Evolutionary conservation across 2,888 invertebrate genomes (phyloP).

Genomic region (Ophion ventricosus): DNA sequence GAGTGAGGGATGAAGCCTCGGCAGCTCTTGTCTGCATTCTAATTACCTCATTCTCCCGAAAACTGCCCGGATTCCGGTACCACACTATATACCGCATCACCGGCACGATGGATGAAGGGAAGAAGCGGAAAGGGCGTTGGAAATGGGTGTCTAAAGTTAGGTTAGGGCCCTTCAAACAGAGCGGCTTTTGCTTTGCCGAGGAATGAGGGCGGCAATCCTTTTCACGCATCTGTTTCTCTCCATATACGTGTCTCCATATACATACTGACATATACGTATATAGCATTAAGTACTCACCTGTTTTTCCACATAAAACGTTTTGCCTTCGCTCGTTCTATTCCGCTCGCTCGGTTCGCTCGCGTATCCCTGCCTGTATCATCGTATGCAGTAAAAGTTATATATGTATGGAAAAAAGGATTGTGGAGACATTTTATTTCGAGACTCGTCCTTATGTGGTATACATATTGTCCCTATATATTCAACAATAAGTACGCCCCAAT

Average conservation of each 20-base stretch:
- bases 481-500: too few relatives aligned
- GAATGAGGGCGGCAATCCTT: constrained; percentile 49
- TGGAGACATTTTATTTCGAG: too few relatives aligned
- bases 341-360: constrained; percentile 21
- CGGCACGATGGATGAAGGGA: constrained; percentile 39
- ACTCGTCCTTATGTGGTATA: too few relatives aligned
- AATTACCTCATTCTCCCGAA: constrained; percentile 81
- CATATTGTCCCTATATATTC: too few relatives aligned
- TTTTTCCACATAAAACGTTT: constrained; percentile 7
- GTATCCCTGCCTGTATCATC: constrained; percentile 36
- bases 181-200: constrained; percentile 28
- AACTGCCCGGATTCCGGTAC: constrained; percentile 79
- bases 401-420: not conserved
- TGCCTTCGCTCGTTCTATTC: constrained; percentile 24
- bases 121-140: constrained; percentile 10
- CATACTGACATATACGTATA: not conserved
- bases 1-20: constrained; percentile 38
- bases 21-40: constrained; percentile 80
- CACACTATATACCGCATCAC: constrained; percentile 50
- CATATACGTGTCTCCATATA: constrained; percentile 22
- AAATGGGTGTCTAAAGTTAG: constrained; percentile 25
- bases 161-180: constrained; percentile 30
- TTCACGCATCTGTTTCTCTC: constrained; percentile 8
- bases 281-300: not conserved
- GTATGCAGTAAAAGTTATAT: constrained; percentile 7